Conservation (phyloP, 2,113 vertebrate genomes). For the Apteryx mantelli region DNA sequence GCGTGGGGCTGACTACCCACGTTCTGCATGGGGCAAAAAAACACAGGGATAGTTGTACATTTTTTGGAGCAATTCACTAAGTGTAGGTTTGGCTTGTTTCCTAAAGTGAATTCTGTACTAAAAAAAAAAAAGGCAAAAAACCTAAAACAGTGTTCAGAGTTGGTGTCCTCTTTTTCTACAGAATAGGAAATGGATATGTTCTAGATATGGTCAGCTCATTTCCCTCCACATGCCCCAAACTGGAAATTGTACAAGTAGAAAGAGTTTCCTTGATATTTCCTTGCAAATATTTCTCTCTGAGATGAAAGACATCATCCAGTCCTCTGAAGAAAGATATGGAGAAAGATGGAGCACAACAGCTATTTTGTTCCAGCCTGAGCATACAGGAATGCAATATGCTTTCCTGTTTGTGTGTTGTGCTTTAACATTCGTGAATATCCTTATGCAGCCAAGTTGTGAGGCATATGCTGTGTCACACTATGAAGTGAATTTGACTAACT, state of each 20-base stretch:
- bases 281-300: not conserved
- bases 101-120: not conserved
- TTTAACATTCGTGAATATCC: not conserved
- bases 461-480: slow-evolving; percentile 38
- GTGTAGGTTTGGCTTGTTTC: not conserved
- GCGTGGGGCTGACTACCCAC: not conserved
- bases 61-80: not conserved
- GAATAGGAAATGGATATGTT: not conserved
- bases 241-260: not conserved
- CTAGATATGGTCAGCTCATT: not conserved
- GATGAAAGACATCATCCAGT: not conserved
- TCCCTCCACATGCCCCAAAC: not conserved
- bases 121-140: not conserved
- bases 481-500: slow-evolving; percentile 53
- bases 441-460: not conserved
- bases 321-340: not conserved
- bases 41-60: accelerated
- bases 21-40: not conserved
- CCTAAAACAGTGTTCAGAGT: accelerated
- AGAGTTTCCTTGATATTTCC: not conserved
- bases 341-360: not conserved
- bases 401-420: not conserved
- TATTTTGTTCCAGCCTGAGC: not conserved
- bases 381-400: not conserved
- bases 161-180: not conserved